Percentiles rank a stretch among this genome's conserved stretches.
Evolutionary conservation across 2,888 invertebrate genomes (phyloP).

Genomic region (Steinernema hermaphroditum): DNA sequence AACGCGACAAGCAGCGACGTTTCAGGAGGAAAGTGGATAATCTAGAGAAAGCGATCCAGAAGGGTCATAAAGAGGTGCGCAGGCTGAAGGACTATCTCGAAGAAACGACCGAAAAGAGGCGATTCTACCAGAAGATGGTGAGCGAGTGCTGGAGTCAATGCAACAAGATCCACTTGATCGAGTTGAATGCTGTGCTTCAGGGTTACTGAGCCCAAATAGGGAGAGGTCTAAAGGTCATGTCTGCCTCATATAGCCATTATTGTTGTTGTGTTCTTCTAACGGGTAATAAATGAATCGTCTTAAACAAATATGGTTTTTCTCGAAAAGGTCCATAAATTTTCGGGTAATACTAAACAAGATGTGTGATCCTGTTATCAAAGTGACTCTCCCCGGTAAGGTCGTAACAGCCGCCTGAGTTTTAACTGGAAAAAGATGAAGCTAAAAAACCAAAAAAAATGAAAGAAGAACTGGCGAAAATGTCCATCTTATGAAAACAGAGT

Average conservation of each 20-base stretch:
- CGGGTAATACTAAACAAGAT: too few relatives aligned
- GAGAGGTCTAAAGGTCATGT: too few relatives aligned
- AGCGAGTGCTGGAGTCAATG: constrained; percentile 8
- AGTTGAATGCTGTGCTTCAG: not conserved
- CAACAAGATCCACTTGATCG: constrained; percentile 1
- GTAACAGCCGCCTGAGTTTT: too few relatives aligned
- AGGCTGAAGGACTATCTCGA: not conserved
- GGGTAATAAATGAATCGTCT: constrained; percentile 2
- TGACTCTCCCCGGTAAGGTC: too few relatives aligned
- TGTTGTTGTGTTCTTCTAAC: not conserved
- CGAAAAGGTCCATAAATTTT: too few relatives aligned
- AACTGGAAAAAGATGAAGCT: too few relatives aligned
- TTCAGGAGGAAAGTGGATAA: constrained; percentile 1
- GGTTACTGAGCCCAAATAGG: not conserved
- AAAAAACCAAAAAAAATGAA: too few relatives aligned
- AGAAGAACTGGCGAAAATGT: too few relatives aligned
- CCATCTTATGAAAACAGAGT: too few relatives aligned
- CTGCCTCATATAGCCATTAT: not conserved
- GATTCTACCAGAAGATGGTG: not conserved
- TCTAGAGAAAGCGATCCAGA: not conserved
- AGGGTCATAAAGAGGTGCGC: not conserved
- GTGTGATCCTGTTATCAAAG: too few relatives aligned
- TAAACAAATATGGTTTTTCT: too few relatives aligned
- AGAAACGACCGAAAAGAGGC: not conserved
- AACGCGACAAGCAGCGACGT: constrained; percentile 8